A percentile compares a stretch with the other conserved stretches of the same genome.
Conservation (phyloP, 2,797 vertebrate genomes). For the Peromyscus eremicus region DNA sequence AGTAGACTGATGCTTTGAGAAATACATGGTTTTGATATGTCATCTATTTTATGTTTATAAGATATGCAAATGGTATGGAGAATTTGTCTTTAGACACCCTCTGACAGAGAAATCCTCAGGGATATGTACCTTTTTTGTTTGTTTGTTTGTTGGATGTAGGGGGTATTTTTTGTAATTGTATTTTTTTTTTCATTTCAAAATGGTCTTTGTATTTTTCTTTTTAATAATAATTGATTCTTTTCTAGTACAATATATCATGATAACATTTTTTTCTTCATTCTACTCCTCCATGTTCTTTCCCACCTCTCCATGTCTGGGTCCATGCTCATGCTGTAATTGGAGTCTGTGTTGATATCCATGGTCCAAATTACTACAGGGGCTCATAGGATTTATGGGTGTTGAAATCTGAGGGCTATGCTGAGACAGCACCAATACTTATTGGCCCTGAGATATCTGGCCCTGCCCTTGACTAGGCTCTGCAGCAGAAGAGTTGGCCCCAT, state of each 20-base stretch:
- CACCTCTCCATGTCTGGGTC: not conserved
- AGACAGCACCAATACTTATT: not conserved
- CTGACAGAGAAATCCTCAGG: not conserved
- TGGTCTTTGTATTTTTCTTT: not conserved
- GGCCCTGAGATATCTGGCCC: not conserved
- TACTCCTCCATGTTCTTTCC: fast-evolving
- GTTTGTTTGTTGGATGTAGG: not conserved
- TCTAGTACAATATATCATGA: not conserved
- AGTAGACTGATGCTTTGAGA: not conserved
- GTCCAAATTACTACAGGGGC: fast-evolving
- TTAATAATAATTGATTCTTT: not conserved
- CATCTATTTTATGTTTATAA: not conserved
- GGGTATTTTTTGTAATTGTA: not conserved
- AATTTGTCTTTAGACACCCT: not conserved
- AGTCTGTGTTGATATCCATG: not conserved
- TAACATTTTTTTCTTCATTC: not conserved
- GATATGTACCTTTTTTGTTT: not conserved
- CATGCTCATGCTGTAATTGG: not conserved
- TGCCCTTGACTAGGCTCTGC: not conserved
- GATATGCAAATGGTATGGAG: not conserved
- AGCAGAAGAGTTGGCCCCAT: fast-evolving
- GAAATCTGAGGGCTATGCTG: too few species aligned
- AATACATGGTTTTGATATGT: not conserved
- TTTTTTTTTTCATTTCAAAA: not conserved
- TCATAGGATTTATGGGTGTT: not conserved